Percentiles rank a stretch among this genome's conserved stretches.
These are phyloP conservation scores for Endotricha flammealis DNA, from an alignment of 2,888 invertebrate species.

Conservation along the genomic window DNA sequence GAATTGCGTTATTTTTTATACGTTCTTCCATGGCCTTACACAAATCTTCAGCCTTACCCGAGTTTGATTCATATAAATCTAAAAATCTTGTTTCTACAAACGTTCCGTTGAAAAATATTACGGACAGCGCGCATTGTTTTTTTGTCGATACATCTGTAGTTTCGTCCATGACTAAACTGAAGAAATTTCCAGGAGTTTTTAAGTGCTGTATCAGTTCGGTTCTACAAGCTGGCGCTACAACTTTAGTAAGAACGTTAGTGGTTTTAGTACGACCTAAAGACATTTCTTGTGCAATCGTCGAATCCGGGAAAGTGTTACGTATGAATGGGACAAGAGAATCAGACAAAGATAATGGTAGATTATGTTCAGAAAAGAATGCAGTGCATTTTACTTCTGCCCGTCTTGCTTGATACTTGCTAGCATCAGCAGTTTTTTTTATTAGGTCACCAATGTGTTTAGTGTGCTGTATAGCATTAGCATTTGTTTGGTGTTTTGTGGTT, in stretches of 20 bases:
- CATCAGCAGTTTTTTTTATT: background rate
- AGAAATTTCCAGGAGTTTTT: background rate
- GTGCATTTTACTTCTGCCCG: slow-evolving; percentile 1
- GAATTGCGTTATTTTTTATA: slow-evolving; percentile 5
- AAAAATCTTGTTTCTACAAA: background rate
- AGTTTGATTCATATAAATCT: slow-evolving; percentile 13
- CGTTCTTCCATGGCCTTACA: background rate
- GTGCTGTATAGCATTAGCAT: background rate
- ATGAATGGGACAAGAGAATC: slow-evolving; percentile 1
- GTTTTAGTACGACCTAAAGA: slow-evolving; percentile 1
- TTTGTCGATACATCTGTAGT: slow-evolving; percentile 2
- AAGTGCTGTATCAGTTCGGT: background rate
- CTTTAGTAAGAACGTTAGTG: background rate
- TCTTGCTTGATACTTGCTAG: background rate
- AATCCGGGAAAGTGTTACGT: background rate
- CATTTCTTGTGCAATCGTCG: background rate
- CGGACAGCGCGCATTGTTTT: slow-evolving; percentile 5
- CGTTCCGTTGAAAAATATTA: slow-evolving; percentile 1
- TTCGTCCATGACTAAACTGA: slow-evolving; percentile 1
- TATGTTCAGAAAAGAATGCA: background rate
- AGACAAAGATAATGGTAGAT: background rate
- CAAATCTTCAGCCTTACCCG: slow-evolving; percentile 18
- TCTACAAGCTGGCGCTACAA: background rate
- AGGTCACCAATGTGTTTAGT: background rate
- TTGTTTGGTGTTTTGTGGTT: background rate